A percentile compares a stretch with the other conserved stretches of the same genome.
These are phyloP conservation scores for Alviniconcha strummeri DNA, from an alignment of 2,888 invertebrate species.

Conservation along the genomic window DNA sequence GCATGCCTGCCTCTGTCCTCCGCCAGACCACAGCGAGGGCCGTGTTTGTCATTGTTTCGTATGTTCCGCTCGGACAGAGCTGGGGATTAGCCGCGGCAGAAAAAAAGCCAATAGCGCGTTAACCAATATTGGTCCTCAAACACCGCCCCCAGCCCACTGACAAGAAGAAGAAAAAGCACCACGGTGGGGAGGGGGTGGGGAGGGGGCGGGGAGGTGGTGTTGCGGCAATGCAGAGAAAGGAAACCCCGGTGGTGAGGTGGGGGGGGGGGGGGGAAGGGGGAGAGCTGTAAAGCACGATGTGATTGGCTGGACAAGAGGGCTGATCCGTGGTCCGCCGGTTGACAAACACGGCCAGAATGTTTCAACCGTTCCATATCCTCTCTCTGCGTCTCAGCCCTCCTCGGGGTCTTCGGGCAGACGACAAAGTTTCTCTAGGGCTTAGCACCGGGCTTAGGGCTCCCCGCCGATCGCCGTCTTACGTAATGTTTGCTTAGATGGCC, in stretches of 20 bases:
- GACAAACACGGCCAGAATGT: slow-evolving; percentile 21
- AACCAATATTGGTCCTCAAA: slow-evolving; percentile 28
- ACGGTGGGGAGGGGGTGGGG: not conserved
- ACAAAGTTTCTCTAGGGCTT: not conserved
- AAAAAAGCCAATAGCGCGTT: not conserved
- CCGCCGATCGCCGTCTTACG: slow-evolving; percentile 22
- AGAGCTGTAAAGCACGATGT: not conserved
- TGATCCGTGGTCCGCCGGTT: not conserved
- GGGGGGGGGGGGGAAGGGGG: not conserved
- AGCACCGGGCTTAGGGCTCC: not conserved
- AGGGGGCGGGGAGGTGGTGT: not conserved
- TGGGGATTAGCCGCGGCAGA: slow-evolving; percentile 9
- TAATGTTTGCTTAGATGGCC: slow-evolving; percentile 38
- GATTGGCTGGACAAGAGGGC: slow-evolving; percentile 17
- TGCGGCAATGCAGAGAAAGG: not conserved
- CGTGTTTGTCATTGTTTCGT: slow-evolving; percentile 23
- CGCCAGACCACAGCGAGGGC: not conserved
- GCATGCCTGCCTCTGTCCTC: no score
- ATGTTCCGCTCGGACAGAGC: slow-evolving; percentile 16
- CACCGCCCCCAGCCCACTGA: not conserved
- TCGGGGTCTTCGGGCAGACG: not conserved
- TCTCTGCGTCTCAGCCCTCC: not conserved
- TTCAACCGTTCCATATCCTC: slow-evolving; percentile 6
- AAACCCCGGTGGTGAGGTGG: not conserved
- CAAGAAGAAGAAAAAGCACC: not conserved